Percentiles rank a stretch among this genome's conserved stretches.
Evolutionary conservation across 2,113 vertebrate genomes (phyloP).

Genomic region (Pitta sordida): DNA sequence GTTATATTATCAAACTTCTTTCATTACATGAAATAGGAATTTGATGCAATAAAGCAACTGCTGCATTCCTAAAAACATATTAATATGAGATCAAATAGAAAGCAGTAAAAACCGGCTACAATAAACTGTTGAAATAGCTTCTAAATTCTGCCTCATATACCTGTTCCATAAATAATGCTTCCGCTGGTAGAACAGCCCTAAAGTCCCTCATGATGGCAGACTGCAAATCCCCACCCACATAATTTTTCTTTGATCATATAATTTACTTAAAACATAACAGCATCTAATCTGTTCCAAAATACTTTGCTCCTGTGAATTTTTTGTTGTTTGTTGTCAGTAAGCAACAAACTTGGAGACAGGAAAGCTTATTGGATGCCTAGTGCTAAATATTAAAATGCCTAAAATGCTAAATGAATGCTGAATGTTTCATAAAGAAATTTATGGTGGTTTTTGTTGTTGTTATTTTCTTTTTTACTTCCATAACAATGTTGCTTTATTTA

Average conservation of each 20-base stretch:
- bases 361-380: not conserved
- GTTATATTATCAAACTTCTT: not conserved
- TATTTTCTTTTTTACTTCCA: not conserved
- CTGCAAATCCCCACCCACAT: not conserved
- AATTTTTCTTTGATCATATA: not conserved
- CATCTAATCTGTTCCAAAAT: not conserved
- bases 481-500: not conserved
- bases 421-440: not conserved
- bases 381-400: not conserved
- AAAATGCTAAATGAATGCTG: not conserved
- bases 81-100: constrained; percentile 2
- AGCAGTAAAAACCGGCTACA: not conserved
- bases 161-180: not conserved
- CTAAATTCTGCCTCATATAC: not conserved
- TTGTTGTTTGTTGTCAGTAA: not conserved
- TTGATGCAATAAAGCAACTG: not conserved
- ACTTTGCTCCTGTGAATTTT: not conserved
- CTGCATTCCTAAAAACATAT: not conserved
- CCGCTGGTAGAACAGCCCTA: not conserved
- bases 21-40: not conserved
- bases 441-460: not conserved
- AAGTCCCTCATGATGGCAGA: not conserved
- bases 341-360: not conserved
- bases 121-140: not conserved
- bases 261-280: not conserved